Conservation (phyloP, 1,140 invertebrate genomes). For the Drosophila ironensis region DNA sequence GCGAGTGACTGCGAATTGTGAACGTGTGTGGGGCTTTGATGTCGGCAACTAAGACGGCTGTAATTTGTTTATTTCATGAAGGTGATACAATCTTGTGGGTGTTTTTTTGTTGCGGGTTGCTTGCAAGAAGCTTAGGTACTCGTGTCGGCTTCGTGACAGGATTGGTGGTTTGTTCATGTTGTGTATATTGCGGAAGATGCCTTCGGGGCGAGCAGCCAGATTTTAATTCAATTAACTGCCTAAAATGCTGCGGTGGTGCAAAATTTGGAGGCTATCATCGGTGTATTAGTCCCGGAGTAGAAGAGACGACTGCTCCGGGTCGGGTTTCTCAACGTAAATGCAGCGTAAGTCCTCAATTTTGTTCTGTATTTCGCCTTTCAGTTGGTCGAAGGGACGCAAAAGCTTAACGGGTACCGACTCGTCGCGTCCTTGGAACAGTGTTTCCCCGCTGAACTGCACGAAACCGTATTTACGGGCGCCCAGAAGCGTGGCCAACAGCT, state of each 20-base stretch:
- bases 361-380: constrained; percentile 32
- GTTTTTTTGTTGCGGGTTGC: neutral
- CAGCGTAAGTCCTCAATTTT: constrained; percentile 48
- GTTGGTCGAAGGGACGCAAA: constrained; percentile 23
- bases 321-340: constrained; percentile 10
- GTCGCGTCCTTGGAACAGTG: constrained; percentile 60
- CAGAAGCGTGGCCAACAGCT: constrained; percentile 53
- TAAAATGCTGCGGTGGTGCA: constrained; percentile 35
- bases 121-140: constrained; percentile 28
- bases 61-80: constrained; percentile 44
- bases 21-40: constrained; percentile 5
- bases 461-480: constrained; percentile 47
- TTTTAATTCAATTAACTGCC: constrained; percentile 64
- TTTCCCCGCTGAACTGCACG: constrained; percentile 52
- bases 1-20: constrained; percentile 21
- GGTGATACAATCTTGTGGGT: constrained; percentile 19
- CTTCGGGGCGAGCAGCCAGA: constrained; percentile 5
- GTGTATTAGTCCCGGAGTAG: constrained; percentile 21
- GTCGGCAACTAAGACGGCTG: constrained; percentile 19
- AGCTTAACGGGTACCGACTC: constrained; percentile 29
- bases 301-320: constrained; percentile 3
- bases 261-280: neutral
- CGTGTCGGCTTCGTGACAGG: constrained; percentile 28
- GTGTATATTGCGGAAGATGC: neutral
- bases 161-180: neutral